Evolutionary conservation across 2,888 invertebrate species (phyloP).

Genomic region (Entomobrya multifasciata): DNA sequence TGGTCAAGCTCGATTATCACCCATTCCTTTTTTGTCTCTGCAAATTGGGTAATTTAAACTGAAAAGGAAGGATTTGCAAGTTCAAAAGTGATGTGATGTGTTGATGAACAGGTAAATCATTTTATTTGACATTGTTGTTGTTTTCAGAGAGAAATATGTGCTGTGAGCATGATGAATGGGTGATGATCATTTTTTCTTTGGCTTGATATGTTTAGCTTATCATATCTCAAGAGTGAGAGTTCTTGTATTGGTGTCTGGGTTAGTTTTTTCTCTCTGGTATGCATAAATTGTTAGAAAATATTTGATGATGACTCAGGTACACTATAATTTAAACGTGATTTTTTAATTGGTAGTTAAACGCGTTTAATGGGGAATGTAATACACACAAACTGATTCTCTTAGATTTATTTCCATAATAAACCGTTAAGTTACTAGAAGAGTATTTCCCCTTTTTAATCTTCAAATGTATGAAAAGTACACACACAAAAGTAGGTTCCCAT

Average conservation of each 20-base stretch:
- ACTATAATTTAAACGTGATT: not conserved
- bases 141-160: not conserved
- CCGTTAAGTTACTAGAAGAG: not conserved
- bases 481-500: slow-evolving; percentile 3
- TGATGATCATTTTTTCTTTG: not conserved
- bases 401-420: not conserved
- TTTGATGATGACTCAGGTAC: too few relatives aligned
- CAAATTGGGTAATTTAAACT: slow-evolving; percentile 74
- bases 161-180: slow-evolving; percentile 32
- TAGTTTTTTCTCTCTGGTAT: not conserved
- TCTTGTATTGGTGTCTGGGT: not conserved
- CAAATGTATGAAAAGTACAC: not conserved
- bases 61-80: slow-evolving; percentile 73
- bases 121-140: slow-evolving; percentile 62
- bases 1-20: slow-evolving; percentile 69
- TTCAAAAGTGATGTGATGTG: slow-evolving; percentile 65
- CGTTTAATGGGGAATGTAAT: slow-evolving; percentile 25
- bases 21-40: slow-evolving; percentile 70
- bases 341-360: not conserved
- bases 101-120: slow-evolving; percentile 74
- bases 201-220: too few relatives aligned
- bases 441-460: not conserved
- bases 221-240: not conserved
- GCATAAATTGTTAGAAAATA: not conserved
- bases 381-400: not conserved